Evolutionary conservation across 2,113 vertebrate species (phyloP), one percentile per base, ranked within the genome.

Genomic region (Thomomys bottae): DNA sequence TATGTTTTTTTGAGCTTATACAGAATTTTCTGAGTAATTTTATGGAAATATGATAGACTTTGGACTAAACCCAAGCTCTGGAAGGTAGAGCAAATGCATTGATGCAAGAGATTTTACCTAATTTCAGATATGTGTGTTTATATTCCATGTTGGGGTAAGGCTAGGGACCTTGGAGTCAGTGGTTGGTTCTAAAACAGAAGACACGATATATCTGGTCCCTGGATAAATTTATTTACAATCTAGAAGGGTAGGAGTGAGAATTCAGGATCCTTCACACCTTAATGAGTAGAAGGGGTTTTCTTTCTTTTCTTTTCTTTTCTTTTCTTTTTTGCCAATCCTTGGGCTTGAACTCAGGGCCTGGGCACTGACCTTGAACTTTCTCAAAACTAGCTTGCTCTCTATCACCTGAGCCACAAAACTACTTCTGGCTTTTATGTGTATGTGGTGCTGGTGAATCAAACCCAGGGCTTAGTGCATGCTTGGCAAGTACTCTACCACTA

Each of bases 221-320:
- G 34, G 30, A 87, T 8, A 89, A 30, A 70, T 88, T 36, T 86
- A 77, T 63, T 63, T 61, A 86, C 45, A 59, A 66, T 82, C 84
- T 24, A 81, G 59, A 78, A 76, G 10, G 14, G 26, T 72, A 59
- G 77, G 11, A 72, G 12, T 61, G 45, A 92, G 77, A 84, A 87
- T 15, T 54, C 49, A 54, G 49, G 8, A 23, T 71, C 34, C 20
- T 72, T 81, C 45, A 64, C 34, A 82, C 49, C 49, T 54, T 20
- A 54, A 18, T 54, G 49, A 54, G 49, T 54, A 54, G 14, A 54
- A n/a, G n/a, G 49, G 15, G 49, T 54, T 49, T 54, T 54, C 14
- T 54, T 21, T 36, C 2, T 6, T 2, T 59, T 3, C 30, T 80
- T 67, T 61, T n/a, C n/a, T n/a, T 92, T 49, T 21, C 87, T 36